These are phyloP conservation scores for Araneus ventricosus DNA, from an alignment of 1,140 invertebrate genomes.

Conservation along the genomic window DNA sequence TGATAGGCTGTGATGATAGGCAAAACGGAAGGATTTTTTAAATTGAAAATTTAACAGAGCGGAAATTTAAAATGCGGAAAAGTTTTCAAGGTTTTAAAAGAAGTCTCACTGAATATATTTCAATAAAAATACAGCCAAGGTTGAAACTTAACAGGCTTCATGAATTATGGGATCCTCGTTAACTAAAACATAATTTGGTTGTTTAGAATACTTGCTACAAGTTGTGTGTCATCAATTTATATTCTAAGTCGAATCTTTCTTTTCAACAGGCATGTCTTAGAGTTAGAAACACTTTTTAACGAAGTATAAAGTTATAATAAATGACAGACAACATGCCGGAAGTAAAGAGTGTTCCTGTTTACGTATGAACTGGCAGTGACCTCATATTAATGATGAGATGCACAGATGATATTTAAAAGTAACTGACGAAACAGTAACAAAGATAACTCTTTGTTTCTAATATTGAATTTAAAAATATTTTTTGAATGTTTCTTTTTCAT, in stretches of 20 bases:
- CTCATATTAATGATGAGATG: neutral
- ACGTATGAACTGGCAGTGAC: neutral
- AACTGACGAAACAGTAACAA: neutral
- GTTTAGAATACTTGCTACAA: neutral
- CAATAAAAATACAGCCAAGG: neutral
- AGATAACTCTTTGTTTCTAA: neutral
- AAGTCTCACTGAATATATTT: neutral
- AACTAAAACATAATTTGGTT: neutral
- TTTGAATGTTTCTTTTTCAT: neutral
- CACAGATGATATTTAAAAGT: conserved; percentile 5
- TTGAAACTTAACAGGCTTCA: neutral
- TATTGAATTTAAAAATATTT: neutral
- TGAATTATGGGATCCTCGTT: neutral
- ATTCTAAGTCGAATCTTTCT: neutral
- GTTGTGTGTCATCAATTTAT: neutral
- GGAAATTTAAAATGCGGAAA: too few species aligned
- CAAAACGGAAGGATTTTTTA: too few species aligned
- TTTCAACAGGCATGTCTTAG: neutral
- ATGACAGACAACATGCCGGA: conserved; percentile 25
- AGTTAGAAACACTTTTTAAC: neutral
- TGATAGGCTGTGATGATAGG: too few species aligned
- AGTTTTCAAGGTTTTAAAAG: neutral
- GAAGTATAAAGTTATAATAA: neutral
- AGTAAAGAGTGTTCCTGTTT: neutral
- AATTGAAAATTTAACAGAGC: too few species aligned